Percentiles rank a stretch among this genome's conserved stretches.
These are phyloP conservation scores for Labia minor DNA, from an alignment of 2,888 invertebrate genomes.

Conservation along the genomic window DNA sequence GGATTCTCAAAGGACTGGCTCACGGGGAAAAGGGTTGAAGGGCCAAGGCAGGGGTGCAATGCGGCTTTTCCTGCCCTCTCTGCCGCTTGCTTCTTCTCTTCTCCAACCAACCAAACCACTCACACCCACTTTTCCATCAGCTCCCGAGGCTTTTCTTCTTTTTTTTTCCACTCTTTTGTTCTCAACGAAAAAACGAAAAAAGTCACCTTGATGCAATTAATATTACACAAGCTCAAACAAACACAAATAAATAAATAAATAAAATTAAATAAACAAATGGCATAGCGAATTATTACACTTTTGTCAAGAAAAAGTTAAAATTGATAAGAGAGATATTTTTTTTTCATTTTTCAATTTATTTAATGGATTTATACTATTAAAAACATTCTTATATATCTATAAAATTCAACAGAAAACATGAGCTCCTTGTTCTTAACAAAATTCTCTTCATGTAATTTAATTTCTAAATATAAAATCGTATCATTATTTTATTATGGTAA, in stretches of 20 bases:
- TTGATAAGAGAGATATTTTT: too few relatives aligned
- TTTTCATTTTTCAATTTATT: too few relatives aligned
- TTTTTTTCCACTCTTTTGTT: neutral
- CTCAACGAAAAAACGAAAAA: neutral
- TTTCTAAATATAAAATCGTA: too few relatives aligned
- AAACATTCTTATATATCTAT: too few relatives aligned
- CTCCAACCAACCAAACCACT: neutral
- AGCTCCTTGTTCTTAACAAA: too few relatives aligned
- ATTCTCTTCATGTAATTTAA: too few relatives aligned
- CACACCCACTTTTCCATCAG: neutral
- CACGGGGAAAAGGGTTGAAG: neutral
- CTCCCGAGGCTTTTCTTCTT: neutral
- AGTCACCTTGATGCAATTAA: conserved; percentile 13
- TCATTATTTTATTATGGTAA: too few relatives aligned
- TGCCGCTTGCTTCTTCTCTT: neutral
- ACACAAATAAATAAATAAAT: neutral
- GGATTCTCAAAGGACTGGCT: neutral
- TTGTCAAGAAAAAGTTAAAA: neutral
- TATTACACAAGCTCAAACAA: neutral
- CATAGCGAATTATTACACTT: neutral
- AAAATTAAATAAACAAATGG: too few relatives aligned
- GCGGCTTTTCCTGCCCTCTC: neutral
- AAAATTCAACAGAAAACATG: too few relatives aligned
- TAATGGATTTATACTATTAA: too few relatives aligned
- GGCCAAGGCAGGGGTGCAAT: conserved; percentile 1